Base-by-base conservation (phyloP, 2,797 vertebrate genomes). In the Poliocrania exsul region DNA sequence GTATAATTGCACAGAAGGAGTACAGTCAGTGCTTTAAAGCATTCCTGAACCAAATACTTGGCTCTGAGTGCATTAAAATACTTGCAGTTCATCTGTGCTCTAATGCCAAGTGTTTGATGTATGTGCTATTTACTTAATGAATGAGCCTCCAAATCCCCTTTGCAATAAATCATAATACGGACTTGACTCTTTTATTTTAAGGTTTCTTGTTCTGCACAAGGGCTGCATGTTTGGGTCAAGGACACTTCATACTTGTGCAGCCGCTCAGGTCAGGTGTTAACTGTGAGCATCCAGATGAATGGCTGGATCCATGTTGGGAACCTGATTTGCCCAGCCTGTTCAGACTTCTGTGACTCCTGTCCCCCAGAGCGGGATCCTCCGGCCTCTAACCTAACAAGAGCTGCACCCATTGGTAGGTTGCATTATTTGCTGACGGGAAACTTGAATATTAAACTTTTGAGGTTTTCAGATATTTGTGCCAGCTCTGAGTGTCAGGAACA, bases 251-350 rank as follows among this genome's bases (percentile, higher is more conserved):
- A 98, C 96, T 91, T 97, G 62, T 99, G 99, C 86, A 96, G 97
- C n/a, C 98, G 95, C 42, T 97, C 97, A 0, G 98, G 98, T 29
- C 99, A 99, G 96, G 98, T 98, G 12, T 94, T 99, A 57, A 98
- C 97, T 1, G 97, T 99, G 88, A 99, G 98, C 75, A 98, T 99
- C 58, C 98, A 98, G 64, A 97, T 98, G 97, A 98, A 97, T 2
- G 98, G 97, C 94, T 99, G 99, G 99, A 96, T 99, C 15, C 99
- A 99, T 4, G 97, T 98, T 25, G 99, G 99, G 20, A 98, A 98
- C 79, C 98, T 99, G 21, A 65, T 99, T 60, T 99, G 99, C 86
- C 99, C 99, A 7, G 92, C 98, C 40, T 99, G 99, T 91, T 84
- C 90, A 2, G 98, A 99, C 96, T 98, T 99, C 97, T 99, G 99